Percentiles rank a stretch among this genome's conserved stretches.
Evolutionary conservation across 2,888 invertebrate genomes (phyloP).

Genomic region (Drosophila mimica): DNA sequence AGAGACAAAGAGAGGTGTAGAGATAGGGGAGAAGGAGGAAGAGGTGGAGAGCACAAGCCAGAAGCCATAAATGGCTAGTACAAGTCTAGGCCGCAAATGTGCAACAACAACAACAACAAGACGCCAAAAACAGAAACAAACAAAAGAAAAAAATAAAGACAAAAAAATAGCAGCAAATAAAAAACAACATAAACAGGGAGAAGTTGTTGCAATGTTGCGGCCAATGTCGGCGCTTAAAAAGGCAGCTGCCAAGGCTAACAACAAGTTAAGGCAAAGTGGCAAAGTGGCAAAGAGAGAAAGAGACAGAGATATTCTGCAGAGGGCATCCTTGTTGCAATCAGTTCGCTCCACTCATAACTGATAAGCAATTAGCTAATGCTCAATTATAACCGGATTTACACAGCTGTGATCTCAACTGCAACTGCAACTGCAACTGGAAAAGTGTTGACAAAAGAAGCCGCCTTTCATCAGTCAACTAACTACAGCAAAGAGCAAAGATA

Average conservation of each 20-base stretch:
- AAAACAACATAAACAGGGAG: constrained; percentile 32
- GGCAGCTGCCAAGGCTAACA: constrained; percentile 40
- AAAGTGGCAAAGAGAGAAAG: not conserved
- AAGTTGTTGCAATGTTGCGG: constrained; percentile 73
- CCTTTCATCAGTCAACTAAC: constrained; percentile 49
- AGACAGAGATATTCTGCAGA: not conserved
- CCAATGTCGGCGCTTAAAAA: constrained; percentile 65
- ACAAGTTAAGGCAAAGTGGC: constrained; percentile 12
- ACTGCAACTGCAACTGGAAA: constrained; percentile 7
- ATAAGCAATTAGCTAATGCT: constrained; percentile 47
- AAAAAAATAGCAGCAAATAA: constrained; percentile 16
- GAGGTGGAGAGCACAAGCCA: constrained; percentile 33
- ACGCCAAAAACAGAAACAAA: constrained; percentile 60
- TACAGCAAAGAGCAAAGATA: constrained; percentile 16
- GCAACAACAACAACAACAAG: constrained; percentile 17
- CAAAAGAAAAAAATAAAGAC: constrained; percentile 28
- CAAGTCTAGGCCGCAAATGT: constrained; percentile 68
- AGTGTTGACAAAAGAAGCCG: constrained; percentile 52
- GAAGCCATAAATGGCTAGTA: constrained; percentile 80
- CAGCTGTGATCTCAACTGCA: constrained; percentile 13
- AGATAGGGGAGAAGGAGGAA: not conserved
- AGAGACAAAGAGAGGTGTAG: constrained; percentile 1
- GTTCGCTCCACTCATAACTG: constrained; percentile 12
- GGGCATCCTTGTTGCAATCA: constrained; percentile 8
- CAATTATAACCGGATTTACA: constrained; percentile 47